A percentile compares a stretch with the other conserved stretches of the same genome.
These are phyloP conservation scores for Gryllus longicercus DNA, from an alignment of 2,888 invertebrate species.

Conservation along the genomic window DNA sequence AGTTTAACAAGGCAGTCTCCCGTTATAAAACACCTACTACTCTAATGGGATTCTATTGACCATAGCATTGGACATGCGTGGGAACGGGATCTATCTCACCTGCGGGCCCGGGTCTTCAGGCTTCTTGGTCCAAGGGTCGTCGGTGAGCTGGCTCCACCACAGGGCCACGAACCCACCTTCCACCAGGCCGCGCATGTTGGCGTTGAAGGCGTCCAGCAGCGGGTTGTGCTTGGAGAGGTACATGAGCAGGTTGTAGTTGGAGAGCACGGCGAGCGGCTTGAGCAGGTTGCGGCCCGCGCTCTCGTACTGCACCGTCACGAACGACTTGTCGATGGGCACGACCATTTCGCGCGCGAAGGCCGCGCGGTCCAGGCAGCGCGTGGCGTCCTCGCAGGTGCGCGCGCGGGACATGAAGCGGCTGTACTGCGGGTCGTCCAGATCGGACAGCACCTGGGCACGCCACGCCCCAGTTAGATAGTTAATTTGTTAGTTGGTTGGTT, in stretches of 20 bases:
- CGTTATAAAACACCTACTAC: too few relatives aligned
- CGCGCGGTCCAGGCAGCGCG: background rate
- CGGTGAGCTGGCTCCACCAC: background rate
- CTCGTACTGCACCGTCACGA: background rate
- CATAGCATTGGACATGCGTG: too few relatives aligned
- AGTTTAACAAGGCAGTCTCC: too few relatives aligned
- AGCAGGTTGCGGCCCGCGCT: background rate
- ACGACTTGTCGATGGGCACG: background rate
- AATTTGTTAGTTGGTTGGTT: too few relatives aligned
- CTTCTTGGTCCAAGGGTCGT: background rate
- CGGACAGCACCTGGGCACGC: background rate
- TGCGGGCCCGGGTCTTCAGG: background rate
- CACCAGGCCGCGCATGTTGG: background rate
- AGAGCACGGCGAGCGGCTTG: background rate
- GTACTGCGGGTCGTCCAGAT: background rate
- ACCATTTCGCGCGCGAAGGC: background rate
- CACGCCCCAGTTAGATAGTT: too few relatives aligned
- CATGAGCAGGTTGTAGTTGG: conserved; percentile 1
- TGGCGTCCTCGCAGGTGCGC: background rate
- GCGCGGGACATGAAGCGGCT: background rate
- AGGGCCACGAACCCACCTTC: background rate
- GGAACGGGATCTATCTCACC: background rate
- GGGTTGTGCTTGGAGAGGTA: background rate
- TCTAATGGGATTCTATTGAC: too few relatives aligned
- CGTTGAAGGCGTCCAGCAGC: background rate